Evolutionary conservation across 2,888 invertebrate species (phyloP).

Genomic region (Alloplasta piceator): DNA sequence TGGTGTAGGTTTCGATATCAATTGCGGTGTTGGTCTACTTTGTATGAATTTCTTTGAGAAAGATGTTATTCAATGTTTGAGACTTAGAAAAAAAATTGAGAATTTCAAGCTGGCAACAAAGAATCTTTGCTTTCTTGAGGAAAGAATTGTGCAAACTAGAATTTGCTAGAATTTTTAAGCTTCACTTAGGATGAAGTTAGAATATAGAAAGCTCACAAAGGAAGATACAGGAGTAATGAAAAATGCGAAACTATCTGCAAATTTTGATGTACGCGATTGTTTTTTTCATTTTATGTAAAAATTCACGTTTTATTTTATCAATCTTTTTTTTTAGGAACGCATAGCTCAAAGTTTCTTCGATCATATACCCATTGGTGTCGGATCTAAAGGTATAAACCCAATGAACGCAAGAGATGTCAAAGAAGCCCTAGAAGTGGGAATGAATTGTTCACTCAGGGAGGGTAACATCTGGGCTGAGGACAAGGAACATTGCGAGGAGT

Average conservation of each 20-base stretch:
- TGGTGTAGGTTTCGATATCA: slow-evolving; percentile 99
- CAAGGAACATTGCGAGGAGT: slow-evolving; percentile 99
- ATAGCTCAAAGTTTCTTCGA: slow-evolving; percentile 98
- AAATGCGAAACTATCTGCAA: no score
- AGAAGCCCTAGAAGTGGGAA: slow-evolving; percentile 99
- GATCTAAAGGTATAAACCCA: slow-evolving; percentile 99
- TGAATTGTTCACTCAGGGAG: slow-evolving; percentile 99
- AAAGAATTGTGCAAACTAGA: not conserved
- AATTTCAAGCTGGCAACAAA: slow-evolving; percentile 17
- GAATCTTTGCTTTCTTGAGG: no score
- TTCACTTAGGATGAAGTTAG: no score
- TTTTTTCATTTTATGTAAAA: slow-evolving; percentile 29
- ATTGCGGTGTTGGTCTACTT: slow-evolving; percentile 97
- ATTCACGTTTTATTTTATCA: slow-evolving; percentile 18
- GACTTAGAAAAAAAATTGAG: not conserved
- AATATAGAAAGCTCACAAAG: no score
- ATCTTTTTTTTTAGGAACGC: slow-evolving; percentile 88
- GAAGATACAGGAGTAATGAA: no score
- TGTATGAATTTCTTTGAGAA: slow-evolving; percentile 97
- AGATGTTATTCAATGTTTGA: slow-evolving; percentile 91
- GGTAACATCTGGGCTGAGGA: slow-evolving; percentile 99
- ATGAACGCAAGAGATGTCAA: slow-evolving; percentile 98
- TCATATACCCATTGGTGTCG: slow-evolving; percentile 99
- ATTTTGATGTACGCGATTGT: slow-evolving; percentile 4
- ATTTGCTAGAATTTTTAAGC: no score